Percentiles rank a stretch among this genome's conserved stretches.
These are phyloP conservation scores for Iselma pallidipennis DNA, from an alignment of 2,888 invertebrate species.

Conservation along the genomic window DNA sequence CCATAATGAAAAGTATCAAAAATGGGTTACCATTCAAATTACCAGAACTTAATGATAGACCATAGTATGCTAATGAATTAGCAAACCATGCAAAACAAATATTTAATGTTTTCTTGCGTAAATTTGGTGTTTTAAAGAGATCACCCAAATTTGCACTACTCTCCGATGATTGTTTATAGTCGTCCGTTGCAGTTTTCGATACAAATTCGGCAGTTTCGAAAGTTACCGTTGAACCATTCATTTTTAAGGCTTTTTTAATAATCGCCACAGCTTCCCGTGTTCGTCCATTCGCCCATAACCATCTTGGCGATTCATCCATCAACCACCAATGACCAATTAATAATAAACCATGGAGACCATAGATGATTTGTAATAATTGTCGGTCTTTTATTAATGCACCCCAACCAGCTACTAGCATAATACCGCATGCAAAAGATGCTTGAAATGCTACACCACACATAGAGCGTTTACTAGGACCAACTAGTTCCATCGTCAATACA, in stretches of 20 bases:
- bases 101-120: conserved; percentile 78
- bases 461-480: conserved; percentile 78
- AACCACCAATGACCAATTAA: conserved; percentile 84
- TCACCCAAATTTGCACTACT: conserved; percentile 67
- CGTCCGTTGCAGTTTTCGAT: conserved; percentile 62
- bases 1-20: conserved; percentile 74
- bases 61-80: conserved; percentile 86
- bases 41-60: conserved; percentile 79
- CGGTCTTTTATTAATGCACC: conserved; percentile 75
- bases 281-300: conserved; percentile 85
- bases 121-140: conserved; percentile 79
- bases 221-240: conserved; percentile 66
- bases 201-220: conserved; percentile 69
- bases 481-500: conserved; percentile 79
- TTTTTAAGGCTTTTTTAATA: conserved; percentile 74
- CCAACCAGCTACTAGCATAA: conserved; percentile 84
- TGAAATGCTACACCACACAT: conserved; percentile 80
- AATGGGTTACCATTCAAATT: conserved; percentile 82
- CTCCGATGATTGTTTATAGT: conserved; percentile 50
- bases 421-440: conserved; percentile 76
- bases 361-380: conserved; percentile 73
- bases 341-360: conserved; percentile 74
- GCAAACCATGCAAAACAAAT: conserved; percentile 86
- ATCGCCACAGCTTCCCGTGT: conserved; percentile 74
- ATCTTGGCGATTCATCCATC: conserved; percentile 86